These are phyloP conservation scores for Synergus itoensis DNA, from an alignment of 2,888 invertebrate species.

Conservation along the genomic window DNA sequence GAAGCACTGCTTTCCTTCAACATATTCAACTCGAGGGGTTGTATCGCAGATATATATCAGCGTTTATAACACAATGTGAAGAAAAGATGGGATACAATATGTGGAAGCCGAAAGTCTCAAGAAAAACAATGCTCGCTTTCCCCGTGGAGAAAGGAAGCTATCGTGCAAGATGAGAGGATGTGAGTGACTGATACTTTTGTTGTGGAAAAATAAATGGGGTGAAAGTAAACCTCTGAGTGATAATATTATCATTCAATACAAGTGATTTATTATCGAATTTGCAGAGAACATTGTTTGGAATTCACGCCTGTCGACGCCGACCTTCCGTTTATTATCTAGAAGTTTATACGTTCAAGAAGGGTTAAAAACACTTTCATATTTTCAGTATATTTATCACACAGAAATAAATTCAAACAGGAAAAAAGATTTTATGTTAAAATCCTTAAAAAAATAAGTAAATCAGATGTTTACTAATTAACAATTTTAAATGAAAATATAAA, in stretches of 20 bases:
- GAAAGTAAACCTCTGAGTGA: constrained; percentile 17
- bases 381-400: not conserved
- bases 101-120: not conserved
- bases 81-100: not conserved
- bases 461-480: no score
- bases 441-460: no score
- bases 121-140: constrained; percentile 19
- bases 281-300: not conserved
- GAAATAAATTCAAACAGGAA: not conserved
- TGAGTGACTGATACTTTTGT: constrained; percentile 14
- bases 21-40: constrained; percentile 5
- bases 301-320: not conserved
- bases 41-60: not conserved
- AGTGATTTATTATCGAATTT: constrained; percentile 30
- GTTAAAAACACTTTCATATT: not conserved
- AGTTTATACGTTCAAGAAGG: not conserved
- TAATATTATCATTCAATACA: constrained; percentile 33
- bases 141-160: not conserved
- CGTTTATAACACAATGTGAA: not conserved
- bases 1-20: constrained; percentile 26
- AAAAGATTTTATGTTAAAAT: not conserved
- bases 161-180: constrained; percentile 6
- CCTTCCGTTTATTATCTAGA: not conserved
- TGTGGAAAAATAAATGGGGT: constrained; percentile 16
- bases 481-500: not conserved